These are phyloP conservation scores for Euthynnus affinis DNA, from an alignment of 2,797 vertebrate genomes.

Conservation along the genomic window DNA sequence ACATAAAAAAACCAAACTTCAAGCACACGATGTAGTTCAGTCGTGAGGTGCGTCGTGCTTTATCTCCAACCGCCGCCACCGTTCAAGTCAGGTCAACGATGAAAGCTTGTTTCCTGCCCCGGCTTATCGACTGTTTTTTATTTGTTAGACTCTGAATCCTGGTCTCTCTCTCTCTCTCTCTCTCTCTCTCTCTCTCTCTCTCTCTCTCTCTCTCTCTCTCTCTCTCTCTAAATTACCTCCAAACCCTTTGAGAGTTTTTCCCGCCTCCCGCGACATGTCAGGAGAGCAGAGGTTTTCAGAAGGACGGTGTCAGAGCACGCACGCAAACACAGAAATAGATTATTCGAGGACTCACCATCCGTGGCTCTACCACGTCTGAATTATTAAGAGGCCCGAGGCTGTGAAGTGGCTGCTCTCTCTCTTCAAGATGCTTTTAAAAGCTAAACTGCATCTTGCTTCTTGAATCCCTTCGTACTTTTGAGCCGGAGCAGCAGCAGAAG, in stretches of 20 bases:
- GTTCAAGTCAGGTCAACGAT: conserved; percentile 4
- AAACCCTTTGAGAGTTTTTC: too few species aligned
- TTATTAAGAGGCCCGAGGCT: conserved; percentile 71
- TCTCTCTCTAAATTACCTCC: too few species aligned
- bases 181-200: too few species aligned
- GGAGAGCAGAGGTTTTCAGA: conserved; percentile 49
- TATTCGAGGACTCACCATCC: conserved; percentile 58
- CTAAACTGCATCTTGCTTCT: conserved; percentile 49
- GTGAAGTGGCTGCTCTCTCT: conserved; percentile 60
- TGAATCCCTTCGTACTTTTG: conserved; percentile 21
- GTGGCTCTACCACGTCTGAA: conserved; percentile 67
- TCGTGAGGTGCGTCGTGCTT: background rate
- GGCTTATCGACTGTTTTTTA: background rate
- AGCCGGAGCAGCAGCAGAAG: conserved; percentile 34
- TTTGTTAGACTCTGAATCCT: background rate
- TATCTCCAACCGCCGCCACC: background rate
- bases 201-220: too few species aligned
- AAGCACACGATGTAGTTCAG: background rate
- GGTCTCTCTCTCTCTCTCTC: too few species aligned
- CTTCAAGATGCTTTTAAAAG: conserved; percentile 68
- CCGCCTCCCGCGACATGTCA: too few species aligned
- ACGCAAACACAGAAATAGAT: conserved; percentile 70
- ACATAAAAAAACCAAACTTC: background rate
- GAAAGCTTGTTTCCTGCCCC: background rate
- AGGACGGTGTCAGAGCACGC: conserved; percentile 38